Percentiles rank a stretch among this genome's conserved stretches.
Conservation (phyloP, 37 sponge, comb jelly and placozoan genomes). For the Ephydatia muelleri region DNA sequence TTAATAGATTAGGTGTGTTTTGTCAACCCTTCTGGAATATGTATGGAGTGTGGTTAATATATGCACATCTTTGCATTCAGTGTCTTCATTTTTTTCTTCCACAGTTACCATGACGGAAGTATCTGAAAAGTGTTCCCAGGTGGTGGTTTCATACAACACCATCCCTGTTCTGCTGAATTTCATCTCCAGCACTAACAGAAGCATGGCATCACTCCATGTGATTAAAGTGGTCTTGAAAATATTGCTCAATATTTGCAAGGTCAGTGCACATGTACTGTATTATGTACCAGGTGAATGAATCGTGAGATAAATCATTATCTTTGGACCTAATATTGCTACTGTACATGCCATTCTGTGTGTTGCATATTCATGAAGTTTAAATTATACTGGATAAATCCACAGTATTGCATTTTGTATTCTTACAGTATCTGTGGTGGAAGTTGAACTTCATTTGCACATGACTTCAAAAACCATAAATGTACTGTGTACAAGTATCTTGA, state of each 20-base stretch:
- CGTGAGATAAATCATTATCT: too few species aligned
- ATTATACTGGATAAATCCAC: too few species aligned
- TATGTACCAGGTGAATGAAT: too few species aligned
- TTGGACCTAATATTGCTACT: too few species aligned
- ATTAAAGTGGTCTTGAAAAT: constrained; percentile 35
- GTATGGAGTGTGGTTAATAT: background rate
- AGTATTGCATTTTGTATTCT: too few species aligned
- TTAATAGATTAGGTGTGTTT: constrained; percentile 53
- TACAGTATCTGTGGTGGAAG: too few species aligned
- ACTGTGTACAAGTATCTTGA: too few species aligned
- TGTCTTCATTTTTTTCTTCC: background rate
- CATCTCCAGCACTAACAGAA: constrained; percentile 47
- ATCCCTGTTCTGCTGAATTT: constrained; percentile 33
- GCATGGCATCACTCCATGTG: constrained; percentile 41
- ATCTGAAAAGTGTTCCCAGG: constrained; percentile 40
- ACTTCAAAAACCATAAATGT: too few species aligned
- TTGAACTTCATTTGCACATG: too few species aligned
- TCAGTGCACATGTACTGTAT: background rate
- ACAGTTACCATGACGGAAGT: constrained; percentile 62
- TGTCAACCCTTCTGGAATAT: background rate
- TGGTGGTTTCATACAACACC: constrained; percentile 28
- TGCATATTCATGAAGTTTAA: too few species aligned
- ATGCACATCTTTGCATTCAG: background rate
- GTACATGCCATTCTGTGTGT: too few species aligned
- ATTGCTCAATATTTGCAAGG: constrained; percentile 57